phyloP scores from a whole-genome alignment of 2,888 invertebrate species.

The Dicyrtomina minuta region DNA sequence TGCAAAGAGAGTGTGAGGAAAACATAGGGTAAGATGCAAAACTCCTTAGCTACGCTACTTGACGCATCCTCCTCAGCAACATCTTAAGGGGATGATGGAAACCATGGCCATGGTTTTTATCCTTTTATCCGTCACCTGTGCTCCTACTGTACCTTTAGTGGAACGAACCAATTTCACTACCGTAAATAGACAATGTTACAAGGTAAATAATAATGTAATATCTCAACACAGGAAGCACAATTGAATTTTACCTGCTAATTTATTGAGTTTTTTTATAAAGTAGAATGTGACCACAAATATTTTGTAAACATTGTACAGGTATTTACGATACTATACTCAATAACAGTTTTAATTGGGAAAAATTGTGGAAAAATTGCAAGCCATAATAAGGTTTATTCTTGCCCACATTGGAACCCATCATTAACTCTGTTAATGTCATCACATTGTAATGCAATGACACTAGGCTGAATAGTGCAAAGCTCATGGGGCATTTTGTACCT shows the following conservation, averaged over 20 bases:
- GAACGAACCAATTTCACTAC: slow-evolving; percentile 7
- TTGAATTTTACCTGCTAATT: too few relatives aligned
- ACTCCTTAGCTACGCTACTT: neutral
- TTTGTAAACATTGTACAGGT: neutral
- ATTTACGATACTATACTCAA: neutral
- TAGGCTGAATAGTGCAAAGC: too few relatives aligned
- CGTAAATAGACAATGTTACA: slow-evolving; percentile 11
- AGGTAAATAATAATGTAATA: neutral
- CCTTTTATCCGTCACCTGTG: neutral
- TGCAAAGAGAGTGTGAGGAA: slow-evolving; percentile 1
- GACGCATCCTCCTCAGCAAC: slow-evolving; percentile 14
- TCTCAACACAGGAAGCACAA: neutral
- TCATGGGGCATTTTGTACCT: too few relatives aligned
- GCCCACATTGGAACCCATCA: too few relatives aligned
- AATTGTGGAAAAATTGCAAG: neutral
- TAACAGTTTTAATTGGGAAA: neutral
- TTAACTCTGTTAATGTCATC: too few relatives aligned
- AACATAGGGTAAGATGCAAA: neutral
- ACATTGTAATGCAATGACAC: too few relatives aligned
- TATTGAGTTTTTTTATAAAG: too few relatives aligned
- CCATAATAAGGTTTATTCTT: too few relatives aligned
- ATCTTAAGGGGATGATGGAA: slow-evolving; percentile 25
- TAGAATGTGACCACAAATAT: neutral
- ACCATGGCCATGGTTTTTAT: neutral
- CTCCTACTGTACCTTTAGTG: too few relatives aligned